Percentiles rank a stretch among this genome's conserved stretches.
Evolutionary conservation across 1,140 invertebrate genomes (phyloP).

Genomic region (Papilio helenus): DNA sequence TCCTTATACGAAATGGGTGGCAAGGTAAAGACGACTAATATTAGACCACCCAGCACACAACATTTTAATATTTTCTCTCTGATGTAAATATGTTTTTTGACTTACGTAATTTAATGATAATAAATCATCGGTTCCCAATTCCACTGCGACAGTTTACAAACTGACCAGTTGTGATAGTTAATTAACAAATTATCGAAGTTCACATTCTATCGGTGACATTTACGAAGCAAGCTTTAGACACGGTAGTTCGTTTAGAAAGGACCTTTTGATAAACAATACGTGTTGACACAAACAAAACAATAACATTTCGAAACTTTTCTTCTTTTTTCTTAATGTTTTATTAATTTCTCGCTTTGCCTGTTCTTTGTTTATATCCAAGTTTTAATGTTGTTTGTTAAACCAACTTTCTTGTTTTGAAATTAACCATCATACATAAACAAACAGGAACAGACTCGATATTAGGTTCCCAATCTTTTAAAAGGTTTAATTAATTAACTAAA

Average conservation of each 20-base stretch:
- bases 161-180: no score
- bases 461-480: background rate
- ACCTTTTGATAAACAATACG: background rate
- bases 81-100: no score
- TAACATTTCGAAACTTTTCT: background rate
- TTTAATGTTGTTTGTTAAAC: background rate
- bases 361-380: background rate
- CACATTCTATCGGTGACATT: background rate
- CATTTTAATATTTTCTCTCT: no score
- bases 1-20: no score
- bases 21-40: no score
- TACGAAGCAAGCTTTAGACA: background rate
- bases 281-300: slow-evolving; percentile 19
- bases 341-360: background rate
- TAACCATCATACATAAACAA: background rate
- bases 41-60: no score
- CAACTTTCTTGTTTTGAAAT: background rate
- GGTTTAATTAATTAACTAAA: background rate
- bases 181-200: background rate
- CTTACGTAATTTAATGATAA: no score
- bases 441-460: background rate
- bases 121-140: background rate
- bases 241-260: background rate
- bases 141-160: background rate
- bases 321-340: background rate